Conservation (phyloP, 2,797 vertebrate genomes). For the Phoeniculus purpureus region DNA sequence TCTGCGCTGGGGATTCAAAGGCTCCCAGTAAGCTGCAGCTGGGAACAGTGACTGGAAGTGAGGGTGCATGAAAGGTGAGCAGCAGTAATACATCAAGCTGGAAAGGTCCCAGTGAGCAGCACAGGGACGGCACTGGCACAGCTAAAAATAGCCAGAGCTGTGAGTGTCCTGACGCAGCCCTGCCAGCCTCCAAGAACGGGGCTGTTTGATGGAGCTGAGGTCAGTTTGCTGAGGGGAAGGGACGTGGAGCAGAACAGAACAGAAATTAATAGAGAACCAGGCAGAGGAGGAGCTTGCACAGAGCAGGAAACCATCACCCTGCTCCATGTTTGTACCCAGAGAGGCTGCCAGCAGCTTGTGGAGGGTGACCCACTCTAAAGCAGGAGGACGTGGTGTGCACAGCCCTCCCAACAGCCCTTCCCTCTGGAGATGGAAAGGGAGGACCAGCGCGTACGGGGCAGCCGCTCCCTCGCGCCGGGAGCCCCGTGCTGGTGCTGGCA, state of each 20-base stretch:
- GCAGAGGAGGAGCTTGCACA: not conserved
- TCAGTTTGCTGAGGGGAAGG: not conserved
- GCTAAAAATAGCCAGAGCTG: not conserved
- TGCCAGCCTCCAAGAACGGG: not conserved
- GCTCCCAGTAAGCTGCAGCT: not conserved
- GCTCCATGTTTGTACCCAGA: not conserved
- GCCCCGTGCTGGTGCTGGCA: not conserved
- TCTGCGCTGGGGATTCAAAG: not conserved
- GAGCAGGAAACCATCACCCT: not conserved
- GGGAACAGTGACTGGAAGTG: not conserved
- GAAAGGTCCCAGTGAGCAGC: not conserved
- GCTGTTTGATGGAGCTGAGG: not conserved
- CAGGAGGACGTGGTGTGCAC: not conserved
- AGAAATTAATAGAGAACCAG: not conserved
- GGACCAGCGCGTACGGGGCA: rapidly evolving
- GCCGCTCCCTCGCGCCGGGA: not conserved
- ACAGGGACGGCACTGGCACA: not conserved
- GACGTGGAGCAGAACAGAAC: not conserved
- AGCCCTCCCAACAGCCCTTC: not conserved
- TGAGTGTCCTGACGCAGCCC: not conserved
- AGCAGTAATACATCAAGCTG: not conserved
- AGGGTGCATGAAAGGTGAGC: not conserved
- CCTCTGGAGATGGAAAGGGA: not conserved
- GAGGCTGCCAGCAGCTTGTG: not conserved
- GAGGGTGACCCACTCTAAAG: not conserved